Conservation (phyloP, 2,888 invertebrate genomes). For the Mythimna albipuncta region DNA sequence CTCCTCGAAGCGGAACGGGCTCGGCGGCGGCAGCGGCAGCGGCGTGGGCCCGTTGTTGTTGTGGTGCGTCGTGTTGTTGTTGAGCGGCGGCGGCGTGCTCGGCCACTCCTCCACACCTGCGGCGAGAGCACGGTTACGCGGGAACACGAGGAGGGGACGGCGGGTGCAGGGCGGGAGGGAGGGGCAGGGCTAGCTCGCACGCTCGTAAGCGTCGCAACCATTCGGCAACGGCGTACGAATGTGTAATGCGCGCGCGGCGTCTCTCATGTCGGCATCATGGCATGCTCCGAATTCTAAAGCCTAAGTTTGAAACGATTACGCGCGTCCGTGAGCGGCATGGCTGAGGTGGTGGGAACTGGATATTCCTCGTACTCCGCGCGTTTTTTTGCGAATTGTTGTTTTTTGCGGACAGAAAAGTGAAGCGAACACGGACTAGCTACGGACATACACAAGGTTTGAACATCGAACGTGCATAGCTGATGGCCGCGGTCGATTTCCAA, state of each 20-base stretch:
- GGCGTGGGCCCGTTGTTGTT: slow-evolving; percentile 89
- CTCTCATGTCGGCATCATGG: slow-evolving; percentile 72
- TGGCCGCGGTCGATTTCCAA: slow-evolving; percentile 79
- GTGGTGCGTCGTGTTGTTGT: slow-evolving; percentile 90
- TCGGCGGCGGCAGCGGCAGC: slow-evolving; percentile 88
- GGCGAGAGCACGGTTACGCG: slow-evolving; percentile 89
- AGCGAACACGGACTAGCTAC: slow-evolving; percentile 87
- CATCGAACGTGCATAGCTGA: slow-evolving; percentile 68
- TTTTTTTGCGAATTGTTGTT: slow-evolving; percentile 63
- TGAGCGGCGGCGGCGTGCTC: slow-evolving; percentile 88
- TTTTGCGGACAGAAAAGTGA: slow-evolving; percentile 75
- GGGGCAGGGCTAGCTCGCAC: slow-evolving; percentile 65
- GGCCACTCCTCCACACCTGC: slow-evolving; percentile 90
- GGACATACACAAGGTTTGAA: slow-evolving; percentile 76
- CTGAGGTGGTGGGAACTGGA: slow-evolving; percentile 81
- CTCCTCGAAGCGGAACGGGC: slow-evolving; percentile 95
- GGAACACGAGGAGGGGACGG: slow-evolving; percentile 94
- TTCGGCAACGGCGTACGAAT: slow-evolving; percentile 76
- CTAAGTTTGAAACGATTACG: slow-evolving; percentile 80
- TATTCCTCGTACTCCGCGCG: slow-evolving; percentile 82
- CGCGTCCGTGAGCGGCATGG: slow-evolving; percentile 84
- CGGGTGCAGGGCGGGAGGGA: slow-evolving; percentile 63
- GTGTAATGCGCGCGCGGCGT: slow-evolving; percentile 77
- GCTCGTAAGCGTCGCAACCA: slow-evolving; percentile 80
- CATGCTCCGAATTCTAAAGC: slow-evolving; percentile 77